These are phyloP conservation scores for Phalanger gymnotis DNA, from an alignment of 2,797 vertebrate genomes.

Conservation along the genomic window DNA sequence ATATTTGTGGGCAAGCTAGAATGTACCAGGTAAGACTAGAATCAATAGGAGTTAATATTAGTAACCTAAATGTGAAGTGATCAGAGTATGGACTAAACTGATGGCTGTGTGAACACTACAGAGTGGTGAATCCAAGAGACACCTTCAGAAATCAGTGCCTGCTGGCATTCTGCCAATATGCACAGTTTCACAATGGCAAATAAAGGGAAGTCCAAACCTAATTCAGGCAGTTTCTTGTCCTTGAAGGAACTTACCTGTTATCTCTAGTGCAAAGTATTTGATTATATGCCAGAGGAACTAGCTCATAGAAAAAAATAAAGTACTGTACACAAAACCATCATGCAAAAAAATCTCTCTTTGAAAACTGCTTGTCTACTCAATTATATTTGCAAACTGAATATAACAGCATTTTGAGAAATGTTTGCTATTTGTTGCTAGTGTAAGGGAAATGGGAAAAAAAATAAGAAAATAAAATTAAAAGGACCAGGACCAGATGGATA, in stretches of 20 bases:
- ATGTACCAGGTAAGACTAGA: neutral
- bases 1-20: neutral
- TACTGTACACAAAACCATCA: constrained; percentile 65
- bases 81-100: neutral
- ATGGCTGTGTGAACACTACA: constrained; percentile 16
- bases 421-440: constrained; percentile 57
- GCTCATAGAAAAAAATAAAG: constrained; percentile 57
- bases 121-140: constrained; percentile 25
- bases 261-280: constrained; percentile 32
- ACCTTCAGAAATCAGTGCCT: constrained; percentile 17
- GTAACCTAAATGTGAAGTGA: neutral
- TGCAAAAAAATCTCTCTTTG: constrained; percentile 33
- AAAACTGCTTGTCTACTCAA: constrained; percentile 65
- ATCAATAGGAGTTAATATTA: neutral
- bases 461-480: neutral
- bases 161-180: constrained; percentile 33
- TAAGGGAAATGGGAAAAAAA: neutral
- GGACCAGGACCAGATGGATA: constrained; percentile 24
- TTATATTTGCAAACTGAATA: constrained; percentile 58
- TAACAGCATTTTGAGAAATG: constrained; percentile 56
- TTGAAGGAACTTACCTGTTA: constrained; percentile 49
- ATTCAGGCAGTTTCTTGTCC: neutral
- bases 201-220: neutral
- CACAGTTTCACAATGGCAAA: neutral
- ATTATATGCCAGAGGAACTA: constrained; percentile 50